A percentile compares a stretch with the other conserved stretches of the same genome.
These are phyloP conservation scores for Periphyllus acericola DNA, from an alignment of 2,888 invertebrate species.

Conservation along the genomic window DNA sequence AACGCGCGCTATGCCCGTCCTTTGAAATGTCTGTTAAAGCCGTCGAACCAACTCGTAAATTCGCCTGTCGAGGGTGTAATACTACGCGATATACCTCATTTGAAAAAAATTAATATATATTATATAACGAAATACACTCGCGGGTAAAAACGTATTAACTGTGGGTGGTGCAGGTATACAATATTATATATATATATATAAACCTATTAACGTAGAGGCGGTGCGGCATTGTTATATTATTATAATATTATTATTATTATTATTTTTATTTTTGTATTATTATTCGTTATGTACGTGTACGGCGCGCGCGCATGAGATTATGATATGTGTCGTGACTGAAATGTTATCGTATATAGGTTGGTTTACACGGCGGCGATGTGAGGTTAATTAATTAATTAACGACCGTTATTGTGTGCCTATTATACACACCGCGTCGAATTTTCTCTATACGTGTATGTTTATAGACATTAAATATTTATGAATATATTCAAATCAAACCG, in stretches of 20 bases:
- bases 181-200: not conserved
- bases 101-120: not conserved
- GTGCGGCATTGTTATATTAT: slow-evolving; percentile 44
- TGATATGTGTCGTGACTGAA: slow-evolving; percentile 32
- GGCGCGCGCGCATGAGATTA: not conserved
- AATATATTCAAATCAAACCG: not conserved
- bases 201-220: slow-evolving; percentile 24
- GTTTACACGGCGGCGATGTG: not conserved
- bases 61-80: not conserved
- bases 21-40: no score
- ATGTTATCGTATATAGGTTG: slow-evolving; percentile 21
- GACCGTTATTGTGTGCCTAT: not conserved
- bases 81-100: not conserved
- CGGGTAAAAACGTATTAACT: not conserved
- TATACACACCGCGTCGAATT: not conserved
- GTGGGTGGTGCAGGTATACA: slow-evolving; percentile 8
- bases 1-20: no score
- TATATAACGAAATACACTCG: not conserved
- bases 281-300: no score
- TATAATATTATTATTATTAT: slow-evolving; percentile 4
- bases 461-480: not conserved
- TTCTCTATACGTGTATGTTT: not conserved
- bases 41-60: not conserved
- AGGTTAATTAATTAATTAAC: slow-evolving; percentile 38
- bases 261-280: not conserved